Evolutionary conservation across 92 coral and sea anemone species (phyloP), one percentile per base, ranked within the genome.

Genomic region (Zoanthus gigantus): DNA sequence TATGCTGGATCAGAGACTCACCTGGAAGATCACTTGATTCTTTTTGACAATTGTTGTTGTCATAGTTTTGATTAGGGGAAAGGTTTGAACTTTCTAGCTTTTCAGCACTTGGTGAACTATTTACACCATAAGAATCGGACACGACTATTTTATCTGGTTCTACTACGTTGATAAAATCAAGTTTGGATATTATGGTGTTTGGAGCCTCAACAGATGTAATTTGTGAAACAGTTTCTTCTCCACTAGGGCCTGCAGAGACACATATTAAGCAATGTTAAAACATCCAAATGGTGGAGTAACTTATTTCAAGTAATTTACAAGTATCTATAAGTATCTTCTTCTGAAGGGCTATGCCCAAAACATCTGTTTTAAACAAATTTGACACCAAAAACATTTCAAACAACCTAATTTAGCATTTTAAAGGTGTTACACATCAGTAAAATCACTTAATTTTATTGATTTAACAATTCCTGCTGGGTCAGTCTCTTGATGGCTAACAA

Each of bases 61-160:
- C 69, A 53, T 11, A 50, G 56, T 29, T 56, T 18, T 28, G 65
- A 77, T 34, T 77, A 46, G 32, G 13, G 5, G 72, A 58, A 16
- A 16, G 37, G 32, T 45, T 50, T 15, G 9, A 15, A 63, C 54
- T 17, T 11, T 58, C 52, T 32, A 34, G 56, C 18, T 28, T 77
- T 29, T 56, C 82, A 30, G 32, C 71, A 56, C 52, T 78, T 57
- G 71, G 30, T 17, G 52, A n/a, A 32, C 54, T 14, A 45, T 57
- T 66, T 5, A 56, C 23, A 18, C 29, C 28, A 78, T 16, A 78
- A 15, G 71, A 78, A 0, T 57, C 53, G 0, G 83, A 31, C 71
- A 54, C 83, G 32, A 32, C 71, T 46, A 57, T 17, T 4, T 67
- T 15, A 3, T 66, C 83, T 78, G 71, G 47, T 66, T 78, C 71